Evolutionary conservation across 2,797 vertebrate species (phyloP).

Genomic region (Amblyraja radiata): DNA sequence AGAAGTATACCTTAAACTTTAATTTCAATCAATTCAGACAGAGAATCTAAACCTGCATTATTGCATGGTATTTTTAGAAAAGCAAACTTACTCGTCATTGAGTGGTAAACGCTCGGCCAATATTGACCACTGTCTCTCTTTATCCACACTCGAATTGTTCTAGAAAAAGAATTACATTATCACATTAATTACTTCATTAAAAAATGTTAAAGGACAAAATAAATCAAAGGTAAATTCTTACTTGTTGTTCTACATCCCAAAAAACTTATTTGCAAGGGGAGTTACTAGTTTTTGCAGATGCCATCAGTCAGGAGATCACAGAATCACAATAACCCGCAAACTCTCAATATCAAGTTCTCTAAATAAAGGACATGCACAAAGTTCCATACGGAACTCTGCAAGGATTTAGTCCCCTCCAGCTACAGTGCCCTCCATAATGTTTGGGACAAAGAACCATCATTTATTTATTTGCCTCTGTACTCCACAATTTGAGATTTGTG

Average conservation of each 20-base stretch:
- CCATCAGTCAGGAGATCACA: not conserved
- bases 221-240: not conserved
- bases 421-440: too few species aligned
- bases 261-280: not conserved
- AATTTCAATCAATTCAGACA: not conserved
- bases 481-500: too few species aligned
- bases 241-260: not conserved
- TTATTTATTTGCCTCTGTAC: too few species aligned
- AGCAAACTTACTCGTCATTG: conserved; percentile 78
- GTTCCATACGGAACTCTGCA: not conserved
- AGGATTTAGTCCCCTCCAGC: not conserved
- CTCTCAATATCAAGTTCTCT: not conserved
- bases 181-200: not conserved
- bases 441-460: too few species aligned
- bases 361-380: not conserved
- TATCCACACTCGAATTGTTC: conserved; percentile 91
- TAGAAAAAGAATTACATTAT: conserved; percentile 49
- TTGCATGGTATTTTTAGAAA: not conserved
- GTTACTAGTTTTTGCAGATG: not conserved
- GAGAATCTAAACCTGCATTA: not conserved
- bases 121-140: conserved; percentile 96
- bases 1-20: not conserved
- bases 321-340: not conserved
- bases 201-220: not conserved
- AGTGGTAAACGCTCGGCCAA: conserved; percentile 90